These are phyloP conservation scores for Chloropsis hardwickii DNA, from an alignment of 2,113 vertebrate genomes.

Conservation along the genomic window DNA sequence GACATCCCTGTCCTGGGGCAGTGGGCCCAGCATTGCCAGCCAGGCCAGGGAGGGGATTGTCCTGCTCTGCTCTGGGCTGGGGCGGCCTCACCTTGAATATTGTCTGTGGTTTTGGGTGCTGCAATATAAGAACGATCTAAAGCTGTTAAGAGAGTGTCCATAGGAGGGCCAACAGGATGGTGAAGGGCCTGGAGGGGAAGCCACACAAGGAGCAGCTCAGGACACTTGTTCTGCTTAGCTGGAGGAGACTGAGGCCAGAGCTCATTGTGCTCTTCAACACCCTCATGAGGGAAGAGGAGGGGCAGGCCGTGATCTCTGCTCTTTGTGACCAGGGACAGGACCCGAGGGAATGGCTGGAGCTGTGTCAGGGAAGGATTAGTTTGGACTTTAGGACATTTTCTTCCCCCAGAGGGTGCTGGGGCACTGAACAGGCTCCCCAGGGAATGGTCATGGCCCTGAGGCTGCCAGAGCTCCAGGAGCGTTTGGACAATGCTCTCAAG, in stretches of 20 bases:
- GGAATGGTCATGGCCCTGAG: neutral
- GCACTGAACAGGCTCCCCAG: neutral
- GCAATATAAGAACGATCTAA: neutral
- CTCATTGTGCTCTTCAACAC: neutral
- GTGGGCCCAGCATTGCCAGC: fast-evolving
- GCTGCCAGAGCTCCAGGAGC: neutral
- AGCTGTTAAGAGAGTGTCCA: neutral
- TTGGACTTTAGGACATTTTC: fast-evolving
- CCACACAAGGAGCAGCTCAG: fast-evolving
- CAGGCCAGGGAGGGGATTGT: neutral
- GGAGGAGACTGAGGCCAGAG: neutral
- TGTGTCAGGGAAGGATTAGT: neutral
- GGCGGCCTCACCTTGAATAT: fast-evolving
- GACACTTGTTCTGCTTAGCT: neutral
- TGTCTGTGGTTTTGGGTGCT: neutral
- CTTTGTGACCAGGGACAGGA: neutral
- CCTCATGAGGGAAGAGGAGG: fast-evolving
- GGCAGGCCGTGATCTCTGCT: neutral
- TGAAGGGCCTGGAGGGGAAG: neutral
- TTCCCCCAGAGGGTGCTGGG: neutral
- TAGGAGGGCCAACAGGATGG: neutral
- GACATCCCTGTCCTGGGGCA: neutral
- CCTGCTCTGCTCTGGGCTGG: neutral
- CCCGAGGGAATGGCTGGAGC: fast-evolving
- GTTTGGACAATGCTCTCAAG: fast-evolving